Evolutionary conservation across 2,888 invertebrate species (phyloP).

Genomic region (Drosophila hawaiiensis): DNA sequence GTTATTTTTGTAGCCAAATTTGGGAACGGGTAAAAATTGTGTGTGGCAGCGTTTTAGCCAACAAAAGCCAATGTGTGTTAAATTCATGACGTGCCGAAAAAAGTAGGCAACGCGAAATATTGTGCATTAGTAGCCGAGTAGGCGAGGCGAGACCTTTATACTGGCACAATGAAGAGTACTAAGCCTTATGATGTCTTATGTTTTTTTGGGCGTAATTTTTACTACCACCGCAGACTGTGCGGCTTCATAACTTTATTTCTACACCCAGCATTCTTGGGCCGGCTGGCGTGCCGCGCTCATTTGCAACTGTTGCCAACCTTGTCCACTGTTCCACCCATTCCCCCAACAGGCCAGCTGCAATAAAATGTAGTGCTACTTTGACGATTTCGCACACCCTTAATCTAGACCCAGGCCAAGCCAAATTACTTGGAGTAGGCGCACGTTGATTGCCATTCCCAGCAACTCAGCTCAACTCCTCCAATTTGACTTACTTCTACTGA

Average conservation of each 20-base stretch:
- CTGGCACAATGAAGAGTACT: conserved; percentile 19
- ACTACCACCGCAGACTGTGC: conserved; percentile 55
- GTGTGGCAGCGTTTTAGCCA: conserved; percentile 28
- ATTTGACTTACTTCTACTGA: conserved; percentile 72
- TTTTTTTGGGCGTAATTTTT: conserved; percentile 38
- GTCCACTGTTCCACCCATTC: conserved; percentile 1
- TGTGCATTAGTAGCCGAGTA: conserved; percentile 65
- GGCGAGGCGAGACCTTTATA: conserved; percentile 15
- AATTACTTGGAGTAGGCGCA: conserved; percentile 38
- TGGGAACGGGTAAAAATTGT: conserved; percentile 20
- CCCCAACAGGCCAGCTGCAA: conserved; percentile 42
- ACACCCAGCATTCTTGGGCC: conserved; percentile 17
- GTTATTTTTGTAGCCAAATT: conserved; percentile 5
- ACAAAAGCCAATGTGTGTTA: conserved; percentile 53
- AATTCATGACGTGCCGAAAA: conserved; percentile 73
- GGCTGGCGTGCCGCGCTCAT: conserved; percentile 71
- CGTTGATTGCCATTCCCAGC: conserved; percentile 31
- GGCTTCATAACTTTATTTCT: conserved; percentile 76
- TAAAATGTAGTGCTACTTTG: conserved; percentile 76
- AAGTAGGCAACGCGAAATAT: conserved; percentile 68
- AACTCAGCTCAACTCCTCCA: conserved; percentile 25
- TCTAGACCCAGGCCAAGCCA: conserved; percentile 11
- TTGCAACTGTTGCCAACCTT: conserved; percentile 61
- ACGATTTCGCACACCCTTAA: conserved; percentile 72
- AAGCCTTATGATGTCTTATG: conserved; percentile 53